Evolutionary conservation across 2,113 vertebrate genomes (phyloP), one percentile per base, ranked within the genome.

Genomic region (Heloderma charlesbogerti): DNA sequence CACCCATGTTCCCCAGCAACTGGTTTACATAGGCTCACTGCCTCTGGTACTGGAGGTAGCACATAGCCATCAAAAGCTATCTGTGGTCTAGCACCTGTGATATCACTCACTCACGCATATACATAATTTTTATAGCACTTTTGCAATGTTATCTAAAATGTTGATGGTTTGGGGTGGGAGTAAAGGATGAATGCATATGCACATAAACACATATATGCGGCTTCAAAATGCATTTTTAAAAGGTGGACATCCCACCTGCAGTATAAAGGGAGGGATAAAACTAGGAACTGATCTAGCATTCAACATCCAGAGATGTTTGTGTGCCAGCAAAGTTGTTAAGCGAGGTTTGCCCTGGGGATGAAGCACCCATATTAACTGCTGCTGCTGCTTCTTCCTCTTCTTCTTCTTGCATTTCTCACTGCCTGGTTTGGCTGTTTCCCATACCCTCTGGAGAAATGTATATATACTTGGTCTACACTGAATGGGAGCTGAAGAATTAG

Each of bases 371-470:
- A n/a, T 1, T 81, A 37, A 63, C 37, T 37, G 13, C 3, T 84
- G n/a, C 5, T 84, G 13, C n/a, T n/a, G n/a, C n/a, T n/a, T n/a
- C n/a, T n/a, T n/a, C n/a, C n/a, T n/a, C n/a, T n/a, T n/a, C n/a
- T 63, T 83, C 63, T 25, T 63, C 81, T n/a, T 83, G 81, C 63
- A 84, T 84, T 84, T 45, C 60, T 83, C 81, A 83, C 22, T 84
- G 57, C 27, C 60, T 66, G 82, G 5, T 16, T 60, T 57, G 51
- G 51, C 8, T 82, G 18, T n/a, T n/a, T 60, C 80, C 3, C 54
- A n/a, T 16, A 18, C 54, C 34, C 34, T 84, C 22, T 13, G 6
- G 25, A 31, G 43, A 66, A 29, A 31, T 43, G 13, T 31, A 16
- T 12, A 31, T 43, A 37, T 84, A 67, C 15, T 86, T 74, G 10